These are phyloP conservation scores for Mobula birostris DNA, from an alignment of 2,113 vertebrate genomes.

Conservation along the genomic window DNA sequence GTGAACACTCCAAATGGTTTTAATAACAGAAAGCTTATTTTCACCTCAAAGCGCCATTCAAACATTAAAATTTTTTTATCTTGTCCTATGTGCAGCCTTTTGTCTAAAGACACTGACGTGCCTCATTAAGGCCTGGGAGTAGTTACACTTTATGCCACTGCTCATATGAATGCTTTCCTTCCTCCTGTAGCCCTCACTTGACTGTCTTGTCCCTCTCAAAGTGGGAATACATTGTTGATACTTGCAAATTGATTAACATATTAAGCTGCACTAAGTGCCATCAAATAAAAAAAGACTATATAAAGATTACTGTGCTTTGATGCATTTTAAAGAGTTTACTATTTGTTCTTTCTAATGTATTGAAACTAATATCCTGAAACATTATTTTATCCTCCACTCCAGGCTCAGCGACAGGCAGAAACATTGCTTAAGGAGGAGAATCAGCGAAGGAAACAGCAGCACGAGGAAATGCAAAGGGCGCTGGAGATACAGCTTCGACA, in stretches of 20 bases:
- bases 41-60: neutral
- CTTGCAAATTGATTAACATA: neutral
- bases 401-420: conserved; percentile 76
- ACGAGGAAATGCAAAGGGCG: conserved; percentile 76
- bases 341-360: neutral
- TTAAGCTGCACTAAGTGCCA: neutral
- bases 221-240: no score
- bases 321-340: neutral
- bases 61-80: neutral
- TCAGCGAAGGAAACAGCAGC: conserved; percentile 73
- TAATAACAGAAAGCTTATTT: neutral
- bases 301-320: neutral
- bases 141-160: neutral
- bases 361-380: neutral
- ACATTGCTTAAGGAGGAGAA: conserved; percentile 76
- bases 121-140: neutral
- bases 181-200: neutral
- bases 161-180: neutral
- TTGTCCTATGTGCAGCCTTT: neutral
- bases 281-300: neutral
- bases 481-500: conserved; percentile 77
- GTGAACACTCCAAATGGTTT: neutral
- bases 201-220: no score
- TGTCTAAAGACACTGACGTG: neutral
- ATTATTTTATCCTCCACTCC: neutral